A percentile compares a stretch with the other conserved stretches of the same genome.
Conservation (phyloP, 1,140 invertebrate species). For the Armadillidium nasatum region DNA sequence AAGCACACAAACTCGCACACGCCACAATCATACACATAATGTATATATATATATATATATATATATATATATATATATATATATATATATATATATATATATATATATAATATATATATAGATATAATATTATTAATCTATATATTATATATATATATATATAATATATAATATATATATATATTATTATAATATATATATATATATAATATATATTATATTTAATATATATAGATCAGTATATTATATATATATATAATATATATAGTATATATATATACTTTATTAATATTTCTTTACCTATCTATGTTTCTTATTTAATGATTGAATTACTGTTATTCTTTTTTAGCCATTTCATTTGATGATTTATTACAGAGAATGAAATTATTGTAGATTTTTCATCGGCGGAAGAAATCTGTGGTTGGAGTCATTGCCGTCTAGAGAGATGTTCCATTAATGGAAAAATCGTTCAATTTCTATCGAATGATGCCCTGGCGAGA, state of each 20-base stretch:
- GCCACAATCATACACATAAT: background rate
- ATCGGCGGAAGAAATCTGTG: background rate
- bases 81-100: background rate
- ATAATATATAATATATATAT: background rate
- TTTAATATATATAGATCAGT: background rate
- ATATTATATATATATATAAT: background rate
- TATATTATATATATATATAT: slow-evolving; percentile 2
- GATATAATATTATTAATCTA: background rate
- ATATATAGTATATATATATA: background rate
- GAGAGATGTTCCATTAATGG: background rate
- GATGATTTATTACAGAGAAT: background rate
- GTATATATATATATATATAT: background rate
- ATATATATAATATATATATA: background rate
- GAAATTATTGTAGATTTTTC: background rate
- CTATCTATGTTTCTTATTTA: background rate
- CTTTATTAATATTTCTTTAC: background rate
- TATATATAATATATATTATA: background rate
- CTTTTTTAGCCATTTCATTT: background rate
- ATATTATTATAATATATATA: background rate
- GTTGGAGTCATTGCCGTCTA: background rate
- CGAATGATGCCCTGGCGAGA: background rate
- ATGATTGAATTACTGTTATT: background rate
- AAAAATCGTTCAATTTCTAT: slow-evolving; percentile 7
- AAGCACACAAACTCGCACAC: too few relatives aligned
- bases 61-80: background rate